These are phyloP conservation scores for Myotis yumanensis DNA, from an alignment of 2,113 vertebrate genomes.

Conservation along the genomic window DNA sequence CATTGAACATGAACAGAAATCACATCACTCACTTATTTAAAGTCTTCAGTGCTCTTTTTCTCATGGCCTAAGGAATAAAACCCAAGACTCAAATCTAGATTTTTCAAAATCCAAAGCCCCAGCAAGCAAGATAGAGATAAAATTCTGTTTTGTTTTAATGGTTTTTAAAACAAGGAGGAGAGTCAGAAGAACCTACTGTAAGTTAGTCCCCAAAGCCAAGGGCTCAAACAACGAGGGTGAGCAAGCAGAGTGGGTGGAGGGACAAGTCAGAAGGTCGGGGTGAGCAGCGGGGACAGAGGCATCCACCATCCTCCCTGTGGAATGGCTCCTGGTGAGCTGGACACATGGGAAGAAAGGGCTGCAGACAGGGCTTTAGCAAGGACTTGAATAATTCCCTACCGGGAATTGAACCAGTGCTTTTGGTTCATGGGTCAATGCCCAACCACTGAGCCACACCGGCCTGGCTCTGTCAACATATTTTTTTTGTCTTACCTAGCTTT, in stretches of 20 bases:
- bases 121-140: neutral
- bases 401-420: no score
- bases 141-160: neutral
- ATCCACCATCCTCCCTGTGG: neutral
- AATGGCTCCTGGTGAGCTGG: neutral
- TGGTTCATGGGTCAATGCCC: no score
- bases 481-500: neutral
- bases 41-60: neutral
- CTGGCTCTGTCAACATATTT: neutral
- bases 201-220: neutral
- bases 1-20: neutral
- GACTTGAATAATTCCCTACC: no score
- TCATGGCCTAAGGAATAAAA: neutral
- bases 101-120: neutral
- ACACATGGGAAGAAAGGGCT: neutral
- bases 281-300: fast-evolving
- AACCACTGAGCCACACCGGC: no score
- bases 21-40: neutral
- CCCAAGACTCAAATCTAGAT: neutral
- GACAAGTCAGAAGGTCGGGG: neutral
- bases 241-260: neutral
- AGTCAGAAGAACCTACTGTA: neutral
- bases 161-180: neutral
- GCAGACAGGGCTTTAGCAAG: neutral
- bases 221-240: neutral